phyloP scores from a whole-genome alignment of 2,888 invertebrate genomes.

The Drosophila buzzatii region DNA sequence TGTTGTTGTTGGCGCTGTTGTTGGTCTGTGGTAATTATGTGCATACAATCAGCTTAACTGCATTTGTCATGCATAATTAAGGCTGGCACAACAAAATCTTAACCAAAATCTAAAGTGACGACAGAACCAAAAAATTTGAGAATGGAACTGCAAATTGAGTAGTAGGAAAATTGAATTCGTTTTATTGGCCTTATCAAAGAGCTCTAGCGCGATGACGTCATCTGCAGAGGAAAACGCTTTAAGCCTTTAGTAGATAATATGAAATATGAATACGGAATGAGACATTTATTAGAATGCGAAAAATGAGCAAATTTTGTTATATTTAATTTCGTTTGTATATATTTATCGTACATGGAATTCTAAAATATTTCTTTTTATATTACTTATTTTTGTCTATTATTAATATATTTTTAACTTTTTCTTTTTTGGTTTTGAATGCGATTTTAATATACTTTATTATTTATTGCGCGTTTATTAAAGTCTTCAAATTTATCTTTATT shows the following conservation, averaged over 20 bases:
- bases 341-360: too few species aligned
- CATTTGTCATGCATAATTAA: conserved; percentile 78
- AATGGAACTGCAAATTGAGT: conserved; percentile 22
- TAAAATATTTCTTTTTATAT: too few species aligned
- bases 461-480: too few species aligned
- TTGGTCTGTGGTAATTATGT: conserved; percentile 68
- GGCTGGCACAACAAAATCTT: conserved; percentile 45
- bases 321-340: too few species aligned
- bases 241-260: not conserved
- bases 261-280: too few species aligned
- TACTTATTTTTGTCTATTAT: too few species aligned
- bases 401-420: too few species aligned
- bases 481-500: too few species aligned
- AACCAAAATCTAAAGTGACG: conserved; percentile 49
- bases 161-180: conserved; percentile 13
- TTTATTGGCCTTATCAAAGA: not conserved
- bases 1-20: conserved; percentile 29
- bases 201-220: conserved; percentile 4
- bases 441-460: too few species aligned
- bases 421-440: too few species aligned
- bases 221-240: not conserved
- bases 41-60: conserved; percentile 72
- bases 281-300: too few species aligned
- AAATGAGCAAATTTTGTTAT: too few species aligned
- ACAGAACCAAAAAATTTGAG: conserved; percentile 7